A percentile compares a stretch with the other conserved stretches of the same genome.
These are phyloP conservation scores for Acrobasis consociella DNA, from an alignment of 2,888 invertebrate species.

Conservation along the genomic window DNA sequence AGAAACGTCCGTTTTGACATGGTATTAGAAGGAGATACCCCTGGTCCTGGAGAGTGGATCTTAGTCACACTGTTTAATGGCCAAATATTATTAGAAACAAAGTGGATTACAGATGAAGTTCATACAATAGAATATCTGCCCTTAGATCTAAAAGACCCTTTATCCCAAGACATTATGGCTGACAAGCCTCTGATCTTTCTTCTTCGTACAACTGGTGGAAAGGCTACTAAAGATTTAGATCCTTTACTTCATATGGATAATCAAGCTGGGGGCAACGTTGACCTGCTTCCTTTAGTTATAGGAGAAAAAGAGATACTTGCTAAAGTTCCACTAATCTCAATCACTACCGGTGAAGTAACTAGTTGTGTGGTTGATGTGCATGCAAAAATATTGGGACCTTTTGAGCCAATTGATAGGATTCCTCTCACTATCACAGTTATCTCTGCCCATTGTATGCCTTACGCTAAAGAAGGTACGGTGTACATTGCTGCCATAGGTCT, in stretches of 20 bases:
- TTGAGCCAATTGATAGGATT: constrained; percentile 37
- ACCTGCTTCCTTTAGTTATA: constrained; percentile 63
- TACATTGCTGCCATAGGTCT: constrained; percentile 63
- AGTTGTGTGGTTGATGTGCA: constrained; percentile 50
- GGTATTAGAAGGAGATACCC: constrained; percentile 46
- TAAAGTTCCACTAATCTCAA: constrained; percentile 46
- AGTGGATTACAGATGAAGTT: constrained; percentile 48
- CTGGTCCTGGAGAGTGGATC: constrained; percentile 48
- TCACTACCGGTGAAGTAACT: constrained; percentile 48
- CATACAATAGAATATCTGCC: constrained; percentile 42
- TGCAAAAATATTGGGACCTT: constrained; percentile 41
- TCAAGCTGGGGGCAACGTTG: constrained; percentile 63
- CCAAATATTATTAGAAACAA: constrained; percentile 47
- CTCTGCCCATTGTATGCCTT: constrained; percentile 68
- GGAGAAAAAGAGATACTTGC: constrained; percentile 57
- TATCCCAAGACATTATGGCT: constrained; percentile 45
- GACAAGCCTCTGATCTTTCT: constrained; percentile 63
- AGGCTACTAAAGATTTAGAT: constrained; percentile 58
- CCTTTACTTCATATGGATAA: constrained; percentile 61
- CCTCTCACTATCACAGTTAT: constrained; percentile 64
- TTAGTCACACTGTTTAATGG: constrained; percentile 57
- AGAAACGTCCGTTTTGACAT: constrained; percentile 45
- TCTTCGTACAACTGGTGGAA: constrained; percentile 50
- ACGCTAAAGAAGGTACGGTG: constrained; percentile 60
- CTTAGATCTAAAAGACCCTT: constrained; percentile 53